Evolutionary conservation across 37 sponge, comb jelly and placozoan species (phyloP), one percentile per base, ranked within the genome.

Genomic region (Aplysina aerophoba): DNA sequence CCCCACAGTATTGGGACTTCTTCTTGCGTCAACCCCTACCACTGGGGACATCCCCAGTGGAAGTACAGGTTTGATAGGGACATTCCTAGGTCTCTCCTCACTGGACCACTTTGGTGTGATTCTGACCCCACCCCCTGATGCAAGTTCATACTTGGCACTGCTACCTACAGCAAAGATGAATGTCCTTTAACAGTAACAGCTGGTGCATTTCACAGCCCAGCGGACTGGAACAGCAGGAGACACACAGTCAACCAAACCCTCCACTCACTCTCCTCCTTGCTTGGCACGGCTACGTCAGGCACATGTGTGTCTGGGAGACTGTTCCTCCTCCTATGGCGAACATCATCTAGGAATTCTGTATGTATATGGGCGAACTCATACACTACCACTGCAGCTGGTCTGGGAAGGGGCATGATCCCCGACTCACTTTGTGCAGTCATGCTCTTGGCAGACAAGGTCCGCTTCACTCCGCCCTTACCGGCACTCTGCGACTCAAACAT

Each of bases 91-190:
- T 14, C 64, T 62, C 4, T 62, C 28, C 24, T n/a, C 64, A 62
- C 28, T 62, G 24, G 64, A 62, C 64, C 64, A 62, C 64, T 62
- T 62, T 62, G 64, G 64, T 62, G 28, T 28, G 24, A 62, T 27
- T 11, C 27, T 62, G 28, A 62, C 64, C 11, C 64, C 64, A 13
- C 27, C 24, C 24, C 12, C 64, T 62, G 64, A 44, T 3, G 50
- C 50, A 3, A 44, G 50, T 8, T 44, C 50, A 44, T 44, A 44
- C 50, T 44, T 44, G 50, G 50, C 11, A 4, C 24, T 62, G 64
- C 28, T 14, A 62, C 50, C 50, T 44, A 44, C 50, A 44, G 50
- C 50, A 44, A n/a, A n/a, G 50, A 44, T 8, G 50, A 3, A 44
- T 11, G 50, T 8, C 3, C 50, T 8, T 44, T 44, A 8, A 11